These are phyloP conservation scores for Chanos chanos DNA, from an alignment of 2,797 vertebrate genomes.

Conservation along the genomic window DNA sequence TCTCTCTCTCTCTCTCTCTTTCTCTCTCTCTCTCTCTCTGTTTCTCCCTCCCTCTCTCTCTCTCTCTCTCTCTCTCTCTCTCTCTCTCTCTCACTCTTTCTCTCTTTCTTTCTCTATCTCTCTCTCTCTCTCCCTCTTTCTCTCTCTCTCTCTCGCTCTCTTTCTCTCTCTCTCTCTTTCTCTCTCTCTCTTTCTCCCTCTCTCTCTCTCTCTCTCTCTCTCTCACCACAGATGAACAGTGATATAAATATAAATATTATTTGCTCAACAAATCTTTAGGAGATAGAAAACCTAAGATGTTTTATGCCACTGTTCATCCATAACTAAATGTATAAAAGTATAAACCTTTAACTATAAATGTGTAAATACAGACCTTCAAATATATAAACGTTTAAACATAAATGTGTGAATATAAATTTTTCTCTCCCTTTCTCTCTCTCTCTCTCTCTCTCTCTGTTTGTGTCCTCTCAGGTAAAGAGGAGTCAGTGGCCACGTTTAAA, in stretches of 20 bases:
- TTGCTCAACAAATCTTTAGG: too few relatives aligned
- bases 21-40: not conserved
- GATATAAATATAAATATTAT: not conserved
- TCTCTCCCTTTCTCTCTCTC: not conserved
- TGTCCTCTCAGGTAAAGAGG: constrained; percentile 76
- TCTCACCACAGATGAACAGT: too few relatives aligned
- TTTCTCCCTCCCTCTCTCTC: not conserved
- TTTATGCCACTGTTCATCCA: too few relatives aligned
- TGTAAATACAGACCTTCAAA: not conserved
- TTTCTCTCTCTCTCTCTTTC: not conserved
- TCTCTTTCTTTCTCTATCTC: not conserved
- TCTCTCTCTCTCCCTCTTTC: not conserved
- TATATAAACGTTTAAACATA: too few relatives aligned
- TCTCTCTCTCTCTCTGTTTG: not conserved
- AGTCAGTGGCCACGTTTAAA: constrained; percentile 91
- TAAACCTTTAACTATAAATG: too few relatives aligned
- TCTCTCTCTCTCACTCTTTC: not conserved
- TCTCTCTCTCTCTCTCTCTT: too few relatives aligned
- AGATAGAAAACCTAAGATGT: too few relatives aligned
- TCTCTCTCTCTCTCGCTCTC: not conserved
- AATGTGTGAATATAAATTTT: not conserved
- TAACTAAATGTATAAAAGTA: too few relatives aligned
- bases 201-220: not conserved
- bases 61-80: not conserved
- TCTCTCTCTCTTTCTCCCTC: not conserved